Evolutionary conservation across 2,113 vertebrate genomes (phyloP).

Genomic region (Lepisosteus osseus): DNA sequence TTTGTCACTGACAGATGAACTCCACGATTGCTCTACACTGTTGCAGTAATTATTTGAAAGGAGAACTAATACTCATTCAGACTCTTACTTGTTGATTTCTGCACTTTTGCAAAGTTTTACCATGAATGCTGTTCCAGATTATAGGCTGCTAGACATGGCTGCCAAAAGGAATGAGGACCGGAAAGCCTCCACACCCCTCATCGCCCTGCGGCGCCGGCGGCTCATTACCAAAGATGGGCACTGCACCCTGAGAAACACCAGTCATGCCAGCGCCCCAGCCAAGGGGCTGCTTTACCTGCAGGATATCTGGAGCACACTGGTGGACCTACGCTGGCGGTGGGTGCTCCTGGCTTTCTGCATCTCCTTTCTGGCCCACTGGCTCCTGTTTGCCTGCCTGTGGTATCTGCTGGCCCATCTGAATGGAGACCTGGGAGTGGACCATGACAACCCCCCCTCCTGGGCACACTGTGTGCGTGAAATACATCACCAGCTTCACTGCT

Average conservation of each 20-base stretch:
- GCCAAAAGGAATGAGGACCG: slow-evolving; percentile 52
- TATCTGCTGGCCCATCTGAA: slow-evolving; percentile 91
- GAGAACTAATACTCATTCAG: slow-evolving; percentile 43
- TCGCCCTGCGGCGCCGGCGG: slow-evolving; percentile 67
- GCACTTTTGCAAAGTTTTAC: slow-evolving; percentile 24
- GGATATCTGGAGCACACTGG: slow-evolving; percentile 88
- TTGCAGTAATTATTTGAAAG: slow-evolving; percentile 15
- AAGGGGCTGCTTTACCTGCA: slow-evolving; percentile 74
- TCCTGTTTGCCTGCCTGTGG: slow-evolving; percentile 94
- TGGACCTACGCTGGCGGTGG: slow-evolving; percentile 95
- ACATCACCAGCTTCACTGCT: slow-evolving; percentile 92
- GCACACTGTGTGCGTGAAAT: slow-evolving; percentile 92
- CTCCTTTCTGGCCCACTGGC: slow-evolving; percentile 91
- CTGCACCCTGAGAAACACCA: slow-evolving; percentile 58
- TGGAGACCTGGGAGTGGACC: slow-evolving; percentile 89
- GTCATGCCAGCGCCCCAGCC: slow-evolving; percentile 50
- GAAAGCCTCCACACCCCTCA: slow-evolving; percentile 74
- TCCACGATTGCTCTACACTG: slow-evolving; percentile 15
- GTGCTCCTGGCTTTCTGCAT: slow-evolving; percentile 89
- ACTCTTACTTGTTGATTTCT: slow-evolving; percentile 24
- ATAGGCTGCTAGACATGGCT: slow-evolving; percentile 42
- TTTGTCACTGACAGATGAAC: slow-evolving; percentile 62
- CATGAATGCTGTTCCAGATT: slow-evolving; percentile 15
- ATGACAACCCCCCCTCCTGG: slow-evolving; percentile 85
- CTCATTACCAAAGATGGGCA: slow-evolving; percentile 92